phyloP scores from a whole-genome alignment of 1,140 invertebrate species.

The Aphaenogaster rudis region DNA sequence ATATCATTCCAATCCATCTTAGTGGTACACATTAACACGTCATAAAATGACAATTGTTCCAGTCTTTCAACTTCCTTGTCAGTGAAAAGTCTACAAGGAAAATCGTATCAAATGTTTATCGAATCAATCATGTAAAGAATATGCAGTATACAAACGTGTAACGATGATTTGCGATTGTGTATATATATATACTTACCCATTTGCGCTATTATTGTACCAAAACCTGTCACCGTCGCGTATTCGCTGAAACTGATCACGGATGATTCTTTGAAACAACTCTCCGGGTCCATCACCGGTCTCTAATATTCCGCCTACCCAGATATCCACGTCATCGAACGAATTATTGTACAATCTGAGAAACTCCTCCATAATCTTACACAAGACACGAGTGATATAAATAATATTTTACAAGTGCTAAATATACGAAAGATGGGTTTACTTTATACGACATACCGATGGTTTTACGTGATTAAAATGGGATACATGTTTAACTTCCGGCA shows the following conservation, averaged over 20 bases:
- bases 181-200: slow-evolving; percentile 81
- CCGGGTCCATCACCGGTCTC: slow-evolving; percentile 89
- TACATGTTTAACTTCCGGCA: slow-evolving; percentile 35
- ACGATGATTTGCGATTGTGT: not conserved
- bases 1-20: slow-evolving; percentile 87
- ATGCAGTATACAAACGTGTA: not conserved
- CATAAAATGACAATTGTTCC: slow-evolving; percentile 86
- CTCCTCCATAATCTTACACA: slow-evolving; percentile 75
- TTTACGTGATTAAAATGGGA: slow-evolving; percentile 65
- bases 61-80: slow-evolving; percentile 87
- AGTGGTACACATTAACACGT: slow-evolving; percentile 88
- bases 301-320: slow-evolving; percentile 91
- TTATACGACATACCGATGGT: slow-evolving; percentile 31
- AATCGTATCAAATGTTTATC: not conserved
- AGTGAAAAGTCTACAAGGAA: slow-evolving; percentile 87
- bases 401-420: not conserved
- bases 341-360: slow-evolving; percentile 86
- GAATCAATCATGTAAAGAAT: not conserved
- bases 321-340: slow-evolving; percentile 88
- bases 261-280: slow-evolving; percentile 88
- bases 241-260: slow-evolving; percentile 88
- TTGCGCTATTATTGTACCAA: slow-evolving; percentile 88
- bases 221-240: slow-evolving; percentile 88
- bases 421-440: not conserved
- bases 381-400: not conserved